These are phyloP conservation scores for Sarotherodon lohbergeri DNA, from an alignment of 2,113 vertebrate genomes.

Conservation along the genomic window DNA sequence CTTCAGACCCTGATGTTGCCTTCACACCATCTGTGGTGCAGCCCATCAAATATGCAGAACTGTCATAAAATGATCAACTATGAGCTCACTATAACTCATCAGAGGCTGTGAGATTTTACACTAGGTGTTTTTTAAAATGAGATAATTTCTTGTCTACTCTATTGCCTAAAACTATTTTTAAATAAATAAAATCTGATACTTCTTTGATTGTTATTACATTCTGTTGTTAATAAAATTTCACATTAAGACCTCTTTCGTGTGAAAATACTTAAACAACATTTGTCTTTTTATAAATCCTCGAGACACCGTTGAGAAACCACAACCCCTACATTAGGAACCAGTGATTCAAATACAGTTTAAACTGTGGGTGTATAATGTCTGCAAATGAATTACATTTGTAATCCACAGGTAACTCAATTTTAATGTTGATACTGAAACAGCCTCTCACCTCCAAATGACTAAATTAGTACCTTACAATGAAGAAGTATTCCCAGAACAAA, in stretches of 20 bases:
- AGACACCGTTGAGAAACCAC: background rate
- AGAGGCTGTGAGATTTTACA: background rate
- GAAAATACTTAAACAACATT: background rate
- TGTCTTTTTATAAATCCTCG: background rate
- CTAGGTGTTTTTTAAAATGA: background rate
- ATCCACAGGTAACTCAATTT: background rate
- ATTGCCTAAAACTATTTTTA: background rate
- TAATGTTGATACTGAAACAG: background rate
- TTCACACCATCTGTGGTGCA: background rate
- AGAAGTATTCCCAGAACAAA: background rate
- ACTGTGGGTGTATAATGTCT: background rate
- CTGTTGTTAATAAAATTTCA: background rate
- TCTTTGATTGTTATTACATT: background rate
- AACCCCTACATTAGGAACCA: background rate
- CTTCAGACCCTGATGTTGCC: background rate
- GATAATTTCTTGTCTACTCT: background rate
- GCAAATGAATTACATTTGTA: background rate
- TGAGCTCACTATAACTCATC: background rate
- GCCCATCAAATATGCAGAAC: background rate
- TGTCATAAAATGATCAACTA: background rate
- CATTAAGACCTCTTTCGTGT: background rate
- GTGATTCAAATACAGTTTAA: background rate
- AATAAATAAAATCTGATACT: background rate
- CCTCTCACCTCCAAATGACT: background rate
- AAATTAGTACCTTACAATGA: background rate